A percentile compares a stretch with the other conserved stretches of the same genome.
Conservation (phyloP, 2,888 invertebrate species). For the Ellobium chinense region DNA sequence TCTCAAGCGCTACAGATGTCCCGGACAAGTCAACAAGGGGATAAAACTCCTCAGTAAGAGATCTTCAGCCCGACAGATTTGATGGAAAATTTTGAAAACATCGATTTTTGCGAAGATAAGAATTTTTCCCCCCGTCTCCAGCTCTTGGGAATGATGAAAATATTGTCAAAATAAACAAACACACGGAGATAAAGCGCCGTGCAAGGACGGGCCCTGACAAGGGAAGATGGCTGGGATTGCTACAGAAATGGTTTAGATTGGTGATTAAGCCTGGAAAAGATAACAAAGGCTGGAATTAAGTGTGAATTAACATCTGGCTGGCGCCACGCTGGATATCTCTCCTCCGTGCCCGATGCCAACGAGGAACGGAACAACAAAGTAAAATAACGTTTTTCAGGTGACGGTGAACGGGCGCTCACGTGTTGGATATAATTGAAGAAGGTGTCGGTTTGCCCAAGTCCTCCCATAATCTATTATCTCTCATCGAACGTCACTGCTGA, state of each 20-base stretch:
- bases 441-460: not conserved
- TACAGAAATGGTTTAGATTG: not conserved
- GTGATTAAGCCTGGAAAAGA: not conserved
- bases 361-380: not conserved
- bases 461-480: no score
- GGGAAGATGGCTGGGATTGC: not conserved
- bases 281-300: conserved; percentile 11
- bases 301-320: conserved; percentile 18
- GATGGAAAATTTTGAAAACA: conserved; percentile 19
- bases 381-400: conserved; percentile 7
- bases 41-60: conserved; percentile 4
- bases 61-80: not conserved
- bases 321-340: not conserved
- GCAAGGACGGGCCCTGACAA: not conserved
- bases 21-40: not conserved
- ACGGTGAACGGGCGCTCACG: not conserved
- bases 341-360: not conserved
- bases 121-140: not conserved
- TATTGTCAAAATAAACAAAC: conserved; percentile 16
- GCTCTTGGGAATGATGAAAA: not conserved
- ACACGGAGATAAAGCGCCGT: not conserved
- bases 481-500: no score
- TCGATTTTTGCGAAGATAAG: conserved; percentile 13
- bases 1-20: not conserved
- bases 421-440: not conserved